phyloP scores from a whole-genome alignment of 1,140 invertebrate species.

The Drosophila tristis region DNA sequence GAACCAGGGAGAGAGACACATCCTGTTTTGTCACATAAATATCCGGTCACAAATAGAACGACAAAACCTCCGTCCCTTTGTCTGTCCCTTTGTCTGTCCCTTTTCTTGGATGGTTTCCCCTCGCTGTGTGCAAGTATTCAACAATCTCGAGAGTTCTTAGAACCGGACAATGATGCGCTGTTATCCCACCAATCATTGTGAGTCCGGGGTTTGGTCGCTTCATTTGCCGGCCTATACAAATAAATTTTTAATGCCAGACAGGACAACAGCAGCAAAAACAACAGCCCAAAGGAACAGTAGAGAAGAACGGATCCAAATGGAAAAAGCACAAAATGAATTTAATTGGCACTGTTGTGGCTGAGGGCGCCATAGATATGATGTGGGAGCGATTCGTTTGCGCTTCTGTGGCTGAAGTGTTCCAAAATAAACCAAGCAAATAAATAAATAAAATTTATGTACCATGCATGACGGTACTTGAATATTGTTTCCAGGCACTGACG shows the following conservation, averaged over 20 bases:
- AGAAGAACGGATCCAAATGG: background rate
- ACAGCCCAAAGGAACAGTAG: constrained; percentile 3
- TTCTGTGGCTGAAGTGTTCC: no score
- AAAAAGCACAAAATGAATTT: no score
- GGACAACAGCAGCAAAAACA: background rate
- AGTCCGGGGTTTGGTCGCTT: constrained; percentile 32
- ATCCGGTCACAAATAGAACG: constrained; percentile 55
- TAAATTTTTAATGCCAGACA: constrained; percentile 39
- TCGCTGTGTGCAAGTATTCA: background rate
- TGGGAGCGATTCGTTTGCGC: no score
- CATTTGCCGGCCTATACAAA: constrained; percentile 65
- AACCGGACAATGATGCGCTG: no score
- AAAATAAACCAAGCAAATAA: no score
- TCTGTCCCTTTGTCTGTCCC: constrained; percentile 4
- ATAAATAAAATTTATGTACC: no score
- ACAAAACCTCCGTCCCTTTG: background rate
- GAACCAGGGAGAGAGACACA: constrained; percentile 1
- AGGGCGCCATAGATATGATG: no score
- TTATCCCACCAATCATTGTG: constrained; percentile 6
- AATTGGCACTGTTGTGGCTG: no score
- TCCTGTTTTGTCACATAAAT: constrained; percentile 47
- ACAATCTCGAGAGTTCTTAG: background rate
- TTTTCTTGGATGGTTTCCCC: constrained; percentile 1
- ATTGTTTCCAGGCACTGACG: no score
- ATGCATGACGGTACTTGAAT: no score